Base-by-base conservation (phyloP, 2,888 invertebrate genomes). In the Lomographa bimaculata region DNA sequence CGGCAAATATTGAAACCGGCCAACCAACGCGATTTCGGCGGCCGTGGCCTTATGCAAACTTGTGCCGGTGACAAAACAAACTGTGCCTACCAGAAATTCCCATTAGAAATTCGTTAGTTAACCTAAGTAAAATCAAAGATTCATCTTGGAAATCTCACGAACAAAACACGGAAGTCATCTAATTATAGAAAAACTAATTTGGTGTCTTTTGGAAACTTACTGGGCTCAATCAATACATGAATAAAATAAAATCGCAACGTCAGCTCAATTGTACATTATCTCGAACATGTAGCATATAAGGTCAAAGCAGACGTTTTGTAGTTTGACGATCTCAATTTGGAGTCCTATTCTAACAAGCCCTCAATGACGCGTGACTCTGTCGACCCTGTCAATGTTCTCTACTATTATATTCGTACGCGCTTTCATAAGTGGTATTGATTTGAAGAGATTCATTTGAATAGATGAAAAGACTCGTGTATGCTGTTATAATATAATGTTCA, bases 21-120 rank as follows among this genome's bases (percentile, higher is more conserved):
- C 40, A 39, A 50, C 48, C 43, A 56, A 48, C 50, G 60, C 55
- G 57, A 61, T 58, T 63, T 63, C 53, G 41, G 57, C 50, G 60
- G 36, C 62, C 70, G 43, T 66, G 68, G 68, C 62, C 69, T 69
- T 70, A 70, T 64, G 68, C 60, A 71, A 71, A 71, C 66, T 48
- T 54, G 19, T 41, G 37, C 32, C 58, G 60, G 62, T 68, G 57
- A 60, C 57, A 61, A 63, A 55, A 48, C 42, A 48, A 26, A 55
- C 29, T 43, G 29, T 26, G 9, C 25, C 28, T 48, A 55, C 54
- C 41, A 60, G 55, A 67, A 64, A 66, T 60, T 60, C 35, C 47
- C 57, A 50, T 50, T 45, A 64, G 57, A 59, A 63, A 62, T 58
- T 43, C 50, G 42, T 25, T 34, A 35, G n/a, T 37, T 21, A 43